Evolutionary conservation across 2,888 invertebrate species (phyloP).

Genomic region (Polietes domitor): DNA sequence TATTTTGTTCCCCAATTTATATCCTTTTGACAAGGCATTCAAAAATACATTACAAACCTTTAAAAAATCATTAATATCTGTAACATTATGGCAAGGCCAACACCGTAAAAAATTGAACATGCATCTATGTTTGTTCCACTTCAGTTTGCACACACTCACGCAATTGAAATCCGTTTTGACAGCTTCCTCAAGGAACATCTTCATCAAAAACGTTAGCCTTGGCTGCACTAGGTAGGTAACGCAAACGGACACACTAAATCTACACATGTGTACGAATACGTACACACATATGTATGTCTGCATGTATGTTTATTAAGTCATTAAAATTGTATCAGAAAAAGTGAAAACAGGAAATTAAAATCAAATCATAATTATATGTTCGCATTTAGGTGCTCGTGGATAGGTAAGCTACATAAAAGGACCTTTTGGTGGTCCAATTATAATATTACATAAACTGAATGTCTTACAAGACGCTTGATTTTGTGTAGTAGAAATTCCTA

Average conservation of each 20-base stretch:
- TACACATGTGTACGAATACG: neutral
- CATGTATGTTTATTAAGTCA: slow-evolving; percentile 68
- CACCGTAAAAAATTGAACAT: slow-evolving; percentile 9
- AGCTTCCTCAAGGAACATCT: slow-evolving; percentile 50
- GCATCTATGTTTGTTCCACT: neutral
- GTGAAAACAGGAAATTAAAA: slow-evolving; percentile 64
- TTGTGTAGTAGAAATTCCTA: too few relatives aligned
- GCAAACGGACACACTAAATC: neutral
- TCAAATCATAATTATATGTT: slow-evolving; percentile 65
- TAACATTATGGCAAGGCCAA: neutral
- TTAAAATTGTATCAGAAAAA: slow-evolving; percentile 67
- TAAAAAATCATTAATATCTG: slow-evolving; percentile 59
- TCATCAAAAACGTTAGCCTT: slow-evolving; percentile 14
- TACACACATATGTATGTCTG: slow-evolving; percentile 3
- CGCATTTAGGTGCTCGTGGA: too few relatives aligned
- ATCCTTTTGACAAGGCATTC: slow-evolving; percentile 20
- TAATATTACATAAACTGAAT: too few relatives aligned
- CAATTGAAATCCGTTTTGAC: slow-evolving; percentile 67
- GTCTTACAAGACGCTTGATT: too few relatives aligned
- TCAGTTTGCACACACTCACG: slow-evolving; percentile 16
- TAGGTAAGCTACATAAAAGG: too few relatives aligned
- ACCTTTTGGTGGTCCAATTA: too few relatives aligned
- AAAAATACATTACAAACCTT: slow-evolving; percentile 46
- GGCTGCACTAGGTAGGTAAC: neutral
- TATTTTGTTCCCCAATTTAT: neutral